Base-by-base conservation (phyloP, 2,113 vertebrate species). In the Zosterops japonicus region DNA sequence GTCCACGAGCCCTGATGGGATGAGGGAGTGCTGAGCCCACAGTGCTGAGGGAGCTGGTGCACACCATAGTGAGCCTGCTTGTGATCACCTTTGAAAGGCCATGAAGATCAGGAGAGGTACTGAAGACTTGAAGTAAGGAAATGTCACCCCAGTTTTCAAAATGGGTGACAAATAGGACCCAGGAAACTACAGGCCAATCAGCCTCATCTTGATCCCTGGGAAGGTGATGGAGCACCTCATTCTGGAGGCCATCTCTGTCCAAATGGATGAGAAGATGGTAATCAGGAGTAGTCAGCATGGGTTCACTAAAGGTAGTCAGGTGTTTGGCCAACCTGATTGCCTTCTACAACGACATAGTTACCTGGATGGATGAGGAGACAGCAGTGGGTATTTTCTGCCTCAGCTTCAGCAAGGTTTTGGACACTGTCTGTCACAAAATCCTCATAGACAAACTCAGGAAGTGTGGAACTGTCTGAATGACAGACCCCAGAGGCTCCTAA, bases 121-220 rank as follows among this genome's bases (percentile, higher is more conserved):
- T 42, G 35, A 60, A 12, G 29, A 23, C 23, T 49, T 18, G 23
- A 49, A 49, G 10, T 52, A 46, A 55, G n/a, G 11, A 74, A 64
- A 47, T 39, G 6, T 22, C 69, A 55, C 7, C 33, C 6, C 15
- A 31, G 15, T 56, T 31, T 56, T 47, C 6, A 28, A 74, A 74
- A 39, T 23, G 28, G n/a, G 9, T 13, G 16, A 74, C 59, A 61
- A 36, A 29, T 5, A 47, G 59, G 41, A 39, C 14, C 5, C 22
- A 46, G 50, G 18, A n/a, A 64, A 8, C 12, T 27, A 39, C 0
- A 1, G 7, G 11, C 12, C 11, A 36, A 8, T 72, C 47, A 36
- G 25, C 3, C 2, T 74, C 0, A 0, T 16, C 59, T 55, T 14
- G 15, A n/a, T 47, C 28, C 41, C 23, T 64, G 28, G 3, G 23